Evolutionary conservation across 2,113 vertebrate genomes (phyloP).

Genomic region (Cromileptes altivelis): DNA sequence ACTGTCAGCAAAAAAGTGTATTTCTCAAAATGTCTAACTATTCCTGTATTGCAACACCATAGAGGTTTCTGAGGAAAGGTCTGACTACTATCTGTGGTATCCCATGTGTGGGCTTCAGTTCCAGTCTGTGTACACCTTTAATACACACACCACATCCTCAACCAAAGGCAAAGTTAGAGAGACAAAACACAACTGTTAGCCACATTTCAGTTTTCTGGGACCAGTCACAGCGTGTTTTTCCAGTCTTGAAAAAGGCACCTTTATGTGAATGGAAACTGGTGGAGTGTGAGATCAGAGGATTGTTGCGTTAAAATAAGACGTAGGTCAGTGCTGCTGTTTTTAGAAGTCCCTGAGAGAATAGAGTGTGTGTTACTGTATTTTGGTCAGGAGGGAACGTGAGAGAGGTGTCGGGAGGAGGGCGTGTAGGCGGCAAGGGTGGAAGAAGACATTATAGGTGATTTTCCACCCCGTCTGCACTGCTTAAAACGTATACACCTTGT

Average conservation of each 20-base stretch:
- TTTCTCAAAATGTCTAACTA: neutral
- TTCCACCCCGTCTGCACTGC: conserved; percentile 70
- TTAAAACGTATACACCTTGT: conserved; percentile 67
- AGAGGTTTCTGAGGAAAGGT: conserved; percentile 11
- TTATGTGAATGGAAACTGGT: conserved; percentile 62
- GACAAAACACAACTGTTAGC: conserved; percentile 60
- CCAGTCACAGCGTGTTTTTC: conserved; percentile 46
- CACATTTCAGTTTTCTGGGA: conserved; percentile 42
- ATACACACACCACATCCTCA: conserved; percentile 31
- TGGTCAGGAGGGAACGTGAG: conserved; percentile 40
- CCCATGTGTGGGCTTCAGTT: conserved; percentile 28
- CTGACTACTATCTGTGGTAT: conserved; percentile 8
- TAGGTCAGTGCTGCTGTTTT: conserved; percentile 60
- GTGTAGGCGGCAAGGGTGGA: conserved; percentile 28
- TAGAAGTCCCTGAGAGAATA: conserved; percentile 56
- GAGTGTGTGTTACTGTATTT: conserved; percentile 62
- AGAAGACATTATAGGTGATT: conserved; percentile 73
- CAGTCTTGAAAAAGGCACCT: conserved; percentile 61
- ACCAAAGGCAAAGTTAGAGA: conserved; percentile 40
- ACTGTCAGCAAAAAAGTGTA: neutral
- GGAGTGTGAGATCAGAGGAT: conserved; percentile 57
- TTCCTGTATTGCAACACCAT: neutral
- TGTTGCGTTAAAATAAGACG: conserved; percentile 65
- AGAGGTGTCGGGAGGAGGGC: conserved; percentile 52
- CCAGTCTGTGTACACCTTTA: conserved; percentile 38